phyloP scores from a whole-genome alignment of 2,797 vertebrate species.

The Galaxias olidus region DNA sequence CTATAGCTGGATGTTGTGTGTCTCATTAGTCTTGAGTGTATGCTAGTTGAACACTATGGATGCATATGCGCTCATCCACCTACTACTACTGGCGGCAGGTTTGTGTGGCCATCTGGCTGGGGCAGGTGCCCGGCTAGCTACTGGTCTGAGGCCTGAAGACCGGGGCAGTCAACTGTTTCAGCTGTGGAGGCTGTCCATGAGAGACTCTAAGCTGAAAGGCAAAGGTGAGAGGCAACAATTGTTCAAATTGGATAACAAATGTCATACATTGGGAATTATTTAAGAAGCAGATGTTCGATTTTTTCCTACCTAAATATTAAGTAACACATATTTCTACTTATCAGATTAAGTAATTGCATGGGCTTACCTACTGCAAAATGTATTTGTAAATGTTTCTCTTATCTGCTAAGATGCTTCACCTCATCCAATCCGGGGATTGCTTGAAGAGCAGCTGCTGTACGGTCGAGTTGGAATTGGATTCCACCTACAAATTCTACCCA shows the following conservation, averaged over 20 bases:
- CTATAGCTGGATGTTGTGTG: neutral
- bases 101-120: conserved; percentile 16
- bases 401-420: conserved; percentile 33
- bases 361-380: neutral
- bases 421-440: conserved; percentile 32
- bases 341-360: neutral
- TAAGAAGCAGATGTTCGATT: neutral
- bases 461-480: conserved; percentile 74
- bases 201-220: conserved; percentile 39
- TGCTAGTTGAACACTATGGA: conserved; percentile 3
- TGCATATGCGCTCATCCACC: conserved; percentile 19
- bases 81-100: conserved; percentile 32
- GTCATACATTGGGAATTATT: neutral
- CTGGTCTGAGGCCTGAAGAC: conserved; percentile 19
- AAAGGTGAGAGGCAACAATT: conserved; percentile 50
- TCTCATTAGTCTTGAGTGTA: neutral
- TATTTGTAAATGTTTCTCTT: neutral
- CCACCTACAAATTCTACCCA: conserved; percentile 69
- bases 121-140: conserved; percentile 5
- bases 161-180: conserved; percentile 30
- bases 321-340: too few species aligned
- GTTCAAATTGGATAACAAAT: too few species aligned
- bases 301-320: neutral
- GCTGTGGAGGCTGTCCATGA: conserved; percentile 65
- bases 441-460: conserved; percentile 67